phyloP scores from a whole-genome alignment of 2,797 vertebrate species.

The Clarias fuscus region DNA sequence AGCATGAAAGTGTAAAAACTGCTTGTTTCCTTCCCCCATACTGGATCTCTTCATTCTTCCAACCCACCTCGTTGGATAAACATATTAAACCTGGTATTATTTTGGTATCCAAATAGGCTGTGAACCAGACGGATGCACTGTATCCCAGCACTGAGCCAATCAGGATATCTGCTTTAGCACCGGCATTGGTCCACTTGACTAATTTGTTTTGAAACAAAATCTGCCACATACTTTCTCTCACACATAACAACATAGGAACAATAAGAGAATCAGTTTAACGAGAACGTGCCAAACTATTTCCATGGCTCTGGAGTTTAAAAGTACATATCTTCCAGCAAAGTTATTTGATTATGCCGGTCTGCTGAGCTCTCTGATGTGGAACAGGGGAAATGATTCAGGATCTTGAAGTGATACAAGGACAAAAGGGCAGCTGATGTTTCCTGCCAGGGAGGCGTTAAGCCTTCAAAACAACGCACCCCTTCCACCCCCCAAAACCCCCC shows the following conservation, averaged over 20 bases:
- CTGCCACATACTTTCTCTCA: not conserved
- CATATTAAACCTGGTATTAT: conserved; percentile 43
- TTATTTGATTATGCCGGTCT: conserved; percentile 9
- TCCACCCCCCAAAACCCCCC: not conserved
- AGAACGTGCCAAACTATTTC: not conserved
- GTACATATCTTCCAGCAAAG: not conserved
- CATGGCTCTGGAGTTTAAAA: not conserved
- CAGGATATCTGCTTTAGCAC: not conserved
- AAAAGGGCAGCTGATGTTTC: conserved; percentile 45
- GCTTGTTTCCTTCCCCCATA: not conserved
- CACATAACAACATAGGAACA: conserved; percentile 17
- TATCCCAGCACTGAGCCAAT: not conserved
- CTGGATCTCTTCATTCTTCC: conserved; percentile 3
- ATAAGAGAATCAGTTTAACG: conserved; percentile 7
- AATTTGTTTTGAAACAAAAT: conserved; percentile 35
- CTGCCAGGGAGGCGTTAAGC: conserved; percentile 32
- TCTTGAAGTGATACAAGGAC: conserved; percentile 39
- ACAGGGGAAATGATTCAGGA: conserved; percentile 47
- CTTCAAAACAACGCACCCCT: not conserved
- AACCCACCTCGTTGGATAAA: conserved; percentile 55
- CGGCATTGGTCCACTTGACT: not conserved
- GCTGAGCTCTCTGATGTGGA: conserved; percentile 30
- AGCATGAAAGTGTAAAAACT: conserved; percentile 51
- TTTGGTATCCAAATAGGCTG: conserved; percentile 18
- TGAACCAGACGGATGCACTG: not conserved